Evolutionary conservation across 2,797 vertebrate species (phyloP).

Genomic region (Gadopsis marmoratus): DNA sequence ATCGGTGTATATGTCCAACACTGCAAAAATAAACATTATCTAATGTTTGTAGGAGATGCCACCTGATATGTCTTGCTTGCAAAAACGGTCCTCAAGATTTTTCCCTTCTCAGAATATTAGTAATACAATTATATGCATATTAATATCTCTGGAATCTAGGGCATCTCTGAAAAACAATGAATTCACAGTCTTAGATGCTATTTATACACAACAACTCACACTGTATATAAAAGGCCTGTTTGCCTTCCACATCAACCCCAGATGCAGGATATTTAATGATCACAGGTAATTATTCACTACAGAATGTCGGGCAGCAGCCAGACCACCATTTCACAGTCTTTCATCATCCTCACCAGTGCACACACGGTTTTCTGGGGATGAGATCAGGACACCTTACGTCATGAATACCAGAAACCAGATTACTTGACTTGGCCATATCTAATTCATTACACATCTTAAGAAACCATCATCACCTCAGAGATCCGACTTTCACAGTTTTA

Average conservation of each 20-base stretch:
- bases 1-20: background rate
- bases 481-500: constrained; percentile 28
- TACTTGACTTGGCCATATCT: constrained; percentile 42
- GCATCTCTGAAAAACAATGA: constrained; percentile 45
- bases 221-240: constrained; percentile 16
- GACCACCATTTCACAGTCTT: constrained; percentile 76
- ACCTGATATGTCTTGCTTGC: background rate
- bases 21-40: constrained; percentile 33
- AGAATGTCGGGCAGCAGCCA: constrained; percentile 53
- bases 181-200: constrained; percentile 17
- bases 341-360: constrained; percentile 80
- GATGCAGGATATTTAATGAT: constrained; percentile 48
- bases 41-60: constrained; percentile 10
- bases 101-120: constrained; percentile 16
- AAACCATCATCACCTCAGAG: constrained; percentile 32
- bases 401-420: constrained; percentile 48
- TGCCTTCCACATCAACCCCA: constrained; percentile 13
- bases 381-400: constrained; percentile 65
- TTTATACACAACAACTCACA: constrained; percentile 14
- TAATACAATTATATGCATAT: constrained; percentile 28
- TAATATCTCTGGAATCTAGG: constrained; percentile 40
- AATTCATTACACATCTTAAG: constrained; percentile 57
- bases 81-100: constrained; percentile 1
- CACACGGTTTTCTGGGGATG: constrained; percentile 45
- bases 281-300: constrained; percentile 57